A percentile compares a stretch with the other conserved stretches of the same genome.
These are phyloP conservation scores for Tenthredo amoena DNA, from an alignment of 2,888 invertebrate species.

Conservation along the genomic window DNA sequence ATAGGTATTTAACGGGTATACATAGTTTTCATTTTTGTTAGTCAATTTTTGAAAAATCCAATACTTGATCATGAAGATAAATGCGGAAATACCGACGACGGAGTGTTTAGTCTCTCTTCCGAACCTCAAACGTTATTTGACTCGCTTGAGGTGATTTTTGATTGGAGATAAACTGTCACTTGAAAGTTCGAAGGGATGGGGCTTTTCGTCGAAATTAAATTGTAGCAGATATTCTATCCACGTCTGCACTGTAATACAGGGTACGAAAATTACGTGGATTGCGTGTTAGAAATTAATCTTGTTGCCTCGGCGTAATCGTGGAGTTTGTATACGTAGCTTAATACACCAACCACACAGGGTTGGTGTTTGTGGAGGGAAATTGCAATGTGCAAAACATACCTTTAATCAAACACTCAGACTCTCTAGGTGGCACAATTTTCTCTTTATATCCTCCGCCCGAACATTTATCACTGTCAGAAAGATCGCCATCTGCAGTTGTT, in stretches of 20 bases:
- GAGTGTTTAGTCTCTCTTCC: too few species aligned
- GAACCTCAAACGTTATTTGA: too few species aligned
- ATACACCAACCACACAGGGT: background rate
- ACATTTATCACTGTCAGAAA: conserved; percentile 35
- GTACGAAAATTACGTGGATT: conserved; percentile 35
- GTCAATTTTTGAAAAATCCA: background rate
- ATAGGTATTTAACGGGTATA: background rate
- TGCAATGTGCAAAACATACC: conserved; percentile 23
- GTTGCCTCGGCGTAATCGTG: conserved; percentile 34
- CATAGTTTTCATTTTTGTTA: background rate
- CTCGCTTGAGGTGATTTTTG: too few species aligned
- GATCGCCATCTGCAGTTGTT: conserved; percentile 10
- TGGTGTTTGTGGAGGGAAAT: conserved; percentile 34
- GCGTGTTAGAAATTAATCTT: conserved; percentile 49
- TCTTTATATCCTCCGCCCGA: background rate
- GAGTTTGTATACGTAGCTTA: conserved; percentile 19
- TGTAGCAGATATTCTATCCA: conserved; percentile 18
- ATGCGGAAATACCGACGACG: background rate
- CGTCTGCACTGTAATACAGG: background rate
- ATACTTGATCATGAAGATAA: background rate
- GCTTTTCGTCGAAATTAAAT: background rate
- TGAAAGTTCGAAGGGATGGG: background rate
- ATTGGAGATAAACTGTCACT: too few species aligned
- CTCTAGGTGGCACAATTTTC: background rate
- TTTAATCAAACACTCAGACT: conserved; percentile 34